phyloP scores from a whole-genome alignment of 2,113 vertebrate species.

The Pygathrix nemaeus region DNA sequence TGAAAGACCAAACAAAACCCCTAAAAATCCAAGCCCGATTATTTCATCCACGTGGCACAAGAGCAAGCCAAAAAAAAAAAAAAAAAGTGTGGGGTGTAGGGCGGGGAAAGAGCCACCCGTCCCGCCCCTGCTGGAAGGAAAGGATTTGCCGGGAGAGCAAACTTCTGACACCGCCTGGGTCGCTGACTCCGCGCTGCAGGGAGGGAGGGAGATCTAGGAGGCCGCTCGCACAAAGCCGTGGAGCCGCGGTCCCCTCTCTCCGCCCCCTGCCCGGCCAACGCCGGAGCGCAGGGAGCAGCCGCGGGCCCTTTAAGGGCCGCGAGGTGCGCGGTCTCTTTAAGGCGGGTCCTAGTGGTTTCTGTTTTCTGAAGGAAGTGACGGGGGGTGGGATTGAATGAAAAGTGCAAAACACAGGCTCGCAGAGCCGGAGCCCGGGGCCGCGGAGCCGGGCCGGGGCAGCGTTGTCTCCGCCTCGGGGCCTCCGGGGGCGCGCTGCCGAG shows the following conservation, averaged over 20 bases:
- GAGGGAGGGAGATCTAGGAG: not conserved
- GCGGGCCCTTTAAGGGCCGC: slow-evolving; percentile 90
- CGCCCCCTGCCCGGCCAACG: not conserved
- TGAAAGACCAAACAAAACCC: slow-evolving; percentile 58
- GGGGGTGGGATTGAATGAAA: slow-evolving; percentile 76
- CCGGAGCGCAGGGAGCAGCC: not conserved
- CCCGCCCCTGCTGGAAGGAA: slow-evolving; percentile 48
- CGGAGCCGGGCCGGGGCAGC: not conserved
- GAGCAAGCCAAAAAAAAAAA: slow-evolving; percentile 11
- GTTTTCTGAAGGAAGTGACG: slow-evolving; percentile 92
- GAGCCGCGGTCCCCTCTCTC: not conserved
- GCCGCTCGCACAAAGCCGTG: not conserved
- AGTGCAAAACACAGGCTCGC: slow-evolving; percentile 47
- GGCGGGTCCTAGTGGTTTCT: slow-evolving; percentile 80
- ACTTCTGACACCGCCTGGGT: not conserved
- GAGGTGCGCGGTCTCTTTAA: slow-evolving; percentile 80
- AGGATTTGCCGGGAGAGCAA: not conserved
- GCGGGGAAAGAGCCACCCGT: not conserved
- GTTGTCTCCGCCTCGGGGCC: not conserved
- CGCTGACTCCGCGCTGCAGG: not conserved
- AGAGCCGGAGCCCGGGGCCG: slow-evolving; percentile 22
- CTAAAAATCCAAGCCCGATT: slow-evolving; percentile 41
- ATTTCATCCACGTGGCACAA: slow-evolving; percentile 74
- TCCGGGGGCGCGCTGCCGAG: not conserved
- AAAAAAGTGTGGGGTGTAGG: not conserved